These are phyloP conservation scores for Pyrrhosoma nymphula DNA, from an alignment of 2,888 invertebrate species.

Conservation along the genomic window DNA sequence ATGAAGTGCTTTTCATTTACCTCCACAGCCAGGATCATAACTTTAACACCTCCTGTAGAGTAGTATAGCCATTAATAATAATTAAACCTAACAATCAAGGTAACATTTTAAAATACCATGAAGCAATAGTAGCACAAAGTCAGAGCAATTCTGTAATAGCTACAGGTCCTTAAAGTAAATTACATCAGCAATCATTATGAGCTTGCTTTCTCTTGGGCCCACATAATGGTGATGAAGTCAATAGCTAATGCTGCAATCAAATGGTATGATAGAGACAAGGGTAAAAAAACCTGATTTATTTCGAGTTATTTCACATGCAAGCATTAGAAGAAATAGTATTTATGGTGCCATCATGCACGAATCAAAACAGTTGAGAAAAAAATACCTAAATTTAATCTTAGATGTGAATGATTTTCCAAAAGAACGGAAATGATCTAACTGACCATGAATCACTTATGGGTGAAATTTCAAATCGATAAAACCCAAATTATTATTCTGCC, in stretches of 20 bases:
- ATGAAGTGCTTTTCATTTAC: not conserved
- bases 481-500: not conserved
- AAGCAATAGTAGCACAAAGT: conserved; percentile 20
- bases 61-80: conserved; percentile 49
- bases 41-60: conserved; percentile 62
- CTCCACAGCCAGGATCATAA: conserved; percentile 61
- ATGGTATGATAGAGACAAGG: conserved; percentile 40
- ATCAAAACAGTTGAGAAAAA: not conserved
- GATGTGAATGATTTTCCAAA: not conserved
- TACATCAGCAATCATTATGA: not conserved
- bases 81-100: conserved; percentile 9
- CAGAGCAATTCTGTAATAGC: conserved; percentile 6
- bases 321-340: not conserved
- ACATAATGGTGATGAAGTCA: conserved; percentile 50
- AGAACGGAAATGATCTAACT: not conserved
- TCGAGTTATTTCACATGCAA: conserved; percentile 44
- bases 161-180: conserved; percentile 45
- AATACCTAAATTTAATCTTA: not conserved
- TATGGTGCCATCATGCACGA: conserved; percentile 28
- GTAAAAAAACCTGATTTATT: not conserved
- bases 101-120: not conserved
- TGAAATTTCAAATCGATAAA: not conserved
- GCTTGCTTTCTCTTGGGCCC: conserved; percentile 54
- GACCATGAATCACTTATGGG: not conserved
- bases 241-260: conserved; percentile 58